Evolutionary conservation across 1,140 invertebrate genomes (phyloP), one percentile per base, ranked within the genome.

Genomic region (Drosophila nannoptera): DNA sequence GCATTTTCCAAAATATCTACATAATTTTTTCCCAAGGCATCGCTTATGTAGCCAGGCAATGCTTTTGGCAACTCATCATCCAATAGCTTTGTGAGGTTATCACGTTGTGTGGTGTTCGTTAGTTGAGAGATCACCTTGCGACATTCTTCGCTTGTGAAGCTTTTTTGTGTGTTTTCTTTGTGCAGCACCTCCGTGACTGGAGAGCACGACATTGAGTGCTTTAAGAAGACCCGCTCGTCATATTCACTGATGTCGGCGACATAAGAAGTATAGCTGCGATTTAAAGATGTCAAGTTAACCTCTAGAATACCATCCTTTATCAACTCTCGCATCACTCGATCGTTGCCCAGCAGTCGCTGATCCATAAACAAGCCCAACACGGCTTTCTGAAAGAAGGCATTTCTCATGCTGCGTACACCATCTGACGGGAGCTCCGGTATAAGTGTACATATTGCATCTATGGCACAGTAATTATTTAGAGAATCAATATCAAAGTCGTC

Each of bases 221-320:
- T 93, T 89, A 96, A 91, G 91, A 99, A 97, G 88, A 99, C 96
- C 75, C 97, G 92, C 90, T 99, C 98, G 88, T 99, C 98, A 90
- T 99, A 97, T 90, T 98, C 97, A 4, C 97, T 97, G 52, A 95
- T 94, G 89, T 93, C 97, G 12, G 98, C 89, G 35, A 99, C 94
- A 90, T 96, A 96, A 55, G 94, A 94, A 87, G 97, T 97, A 89
- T 99, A 99, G 11, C 93, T 90, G 88, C 94, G 96, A 75, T 96
- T 97, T 40, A 99, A 90, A 56, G 93, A 93, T 90, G 96, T 97
- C 12, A 94, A 93, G 90, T 95, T 97, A 0, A 90, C 87, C 70
- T 97, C 95, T 89, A 97, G 95, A 78, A 93, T 92, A 9, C 92
- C 90, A 50, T 92, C 88, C 61, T 96, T 94, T 50, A 97, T 90